Evolutionary conservation across 2,113 vertebrate species (phyloP), one percentile per base, ranked within the genome.

Genomic region (Syngnathoides biaculeatus): DNA sequence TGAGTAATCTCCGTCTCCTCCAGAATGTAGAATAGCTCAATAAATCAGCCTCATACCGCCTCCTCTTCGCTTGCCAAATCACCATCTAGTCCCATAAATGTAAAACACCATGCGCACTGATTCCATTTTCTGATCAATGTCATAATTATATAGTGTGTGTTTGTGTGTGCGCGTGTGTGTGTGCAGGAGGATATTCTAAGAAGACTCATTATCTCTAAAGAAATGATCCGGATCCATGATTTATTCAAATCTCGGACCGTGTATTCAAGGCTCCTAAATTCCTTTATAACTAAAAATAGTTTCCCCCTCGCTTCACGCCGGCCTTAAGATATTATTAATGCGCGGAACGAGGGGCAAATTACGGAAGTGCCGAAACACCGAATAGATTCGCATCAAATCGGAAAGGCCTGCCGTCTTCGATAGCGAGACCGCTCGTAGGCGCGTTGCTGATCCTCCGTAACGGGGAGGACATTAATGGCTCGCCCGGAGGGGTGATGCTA

Each of bases 221-320:
- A 89, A 87, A 87, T 72, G 55, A 85, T 77, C 78, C 67, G 35
- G 74, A 73, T 80, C 78, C 75, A 72, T 89, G 82, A 91, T 89
- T 90, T 86, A 91, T 91, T 89, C 85, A 87, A 90, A 90, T 90
- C 80, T 88, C 68, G 74, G 80, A 82, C 84, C 85, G 80, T 78
- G 74, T 85, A 84, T 89, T 83, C 80, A 80, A 80, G 76, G 81
- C 60, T 8, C 79, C 79, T 77, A 73, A 71, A 82, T 81, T 87
- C 83, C 61, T 88, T 82, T 74, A 72, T 50, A 38, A 74, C 84
- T 90, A 87, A 88, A 90, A 87, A 89, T 88, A 90, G 81, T 67
- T 74, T 69, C 72, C 55, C 55, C 68, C 66, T 74, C 65, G 27
- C 73, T 88, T 64, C 79, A 77, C 78, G 79, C 68, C 13, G 75